phyloP scores from a whole-genome alignment of 2,888 invertebrate species.

The Trachelus iudaicus region DNA sequence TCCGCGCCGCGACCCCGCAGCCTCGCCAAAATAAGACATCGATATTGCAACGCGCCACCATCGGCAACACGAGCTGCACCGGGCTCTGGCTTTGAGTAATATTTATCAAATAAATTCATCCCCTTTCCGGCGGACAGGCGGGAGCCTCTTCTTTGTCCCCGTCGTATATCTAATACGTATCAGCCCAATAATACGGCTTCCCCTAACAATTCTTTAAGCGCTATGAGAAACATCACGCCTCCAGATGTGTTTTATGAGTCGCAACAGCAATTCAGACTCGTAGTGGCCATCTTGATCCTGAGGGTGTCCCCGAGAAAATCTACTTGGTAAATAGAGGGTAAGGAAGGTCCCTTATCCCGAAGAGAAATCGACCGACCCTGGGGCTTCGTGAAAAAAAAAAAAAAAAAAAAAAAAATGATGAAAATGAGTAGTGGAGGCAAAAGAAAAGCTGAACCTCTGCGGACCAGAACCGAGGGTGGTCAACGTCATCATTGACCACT shows the following conservation, averaged over 20 bases:
- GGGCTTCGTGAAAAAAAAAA: no score
- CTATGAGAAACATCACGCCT: neutral
- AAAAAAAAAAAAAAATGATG: neutral
- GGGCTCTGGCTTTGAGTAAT: neutral
- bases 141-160: neutral
- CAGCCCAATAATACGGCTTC: neutral
- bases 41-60: slow-evolving; percentile 24
- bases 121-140: neutral
- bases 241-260: neutral
- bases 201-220: neutral
- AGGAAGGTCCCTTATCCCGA: neutral
- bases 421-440: neutral
- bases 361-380: neutral
- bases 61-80: neutral
- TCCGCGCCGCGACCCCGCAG: slow-evolving; percentile 9
- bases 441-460: no score
- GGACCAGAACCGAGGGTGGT: neutral
- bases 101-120: slow-evolving; percentile 12
- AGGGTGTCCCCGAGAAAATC: neutral
- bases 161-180: neutral
- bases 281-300: neutral
- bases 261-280: neutral
- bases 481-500: no score
- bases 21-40: slow-evolving; percentile 29
- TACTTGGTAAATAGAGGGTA: neutral